phyloP scores from a whole-genome alignment of 2,888 invertebrate genomes.

The Ametastegia equiseti region DNA sequence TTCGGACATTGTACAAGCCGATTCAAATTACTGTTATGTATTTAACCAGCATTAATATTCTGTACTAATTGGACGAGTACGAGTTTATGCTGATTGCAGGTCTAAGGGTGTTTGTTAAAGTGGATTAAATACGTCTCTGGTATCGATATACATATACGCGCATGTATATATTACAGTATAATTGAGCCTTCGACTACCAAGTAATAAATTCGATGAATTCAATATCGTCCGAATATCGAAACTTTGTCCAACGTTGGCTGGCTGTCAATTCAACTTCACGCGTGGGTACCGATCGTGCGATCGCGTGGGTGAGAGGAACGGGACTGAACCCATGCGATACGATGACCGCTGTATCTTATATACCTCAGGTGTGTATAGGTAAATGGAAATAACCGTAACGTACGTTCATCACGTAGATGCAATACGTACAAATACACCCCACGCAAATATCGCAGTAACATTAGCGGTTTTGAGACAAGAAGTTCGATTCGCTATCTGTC shows the following conservation, averaged over 20 bases:
- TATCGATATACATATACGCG: no score
- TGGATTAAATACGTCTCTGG: background rate
- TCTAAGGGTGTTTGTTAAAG: background rate
- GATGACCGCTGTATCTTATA: slow-evolving; percentile 19
- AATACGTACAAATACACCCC: slow-evolving; percentile 14
- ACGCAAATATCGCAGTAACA: slow-evolving; percentile 15
- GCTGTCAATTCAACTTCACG: background rate
- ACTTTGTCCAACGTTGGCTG: background rate
- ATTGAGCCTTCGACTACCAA: background rate
- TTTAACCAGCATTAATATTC: background rate
- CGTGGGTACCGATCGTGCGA: background rate
- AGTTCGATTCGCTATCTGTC: slow-evolving; percentile 26
- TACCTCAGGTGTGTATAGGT: background rate
- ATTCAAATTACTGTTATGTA: background rate
- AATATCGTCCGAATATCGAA: background rate
- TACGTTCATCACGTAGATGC: slow-evolving; percentile 8
- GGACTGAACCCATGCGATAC: slow-evolving; percentile 6
- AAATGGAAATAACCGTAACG: background rate
- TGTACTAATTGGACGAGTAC: background rate
- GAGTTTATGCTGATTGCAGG: background rate
- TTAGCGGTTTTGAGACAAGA: slow-evolving; percentile 24
- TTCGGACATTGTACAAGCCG: background rate
- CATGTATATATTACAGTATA: background rate
- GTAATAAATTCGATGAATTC: background rate
- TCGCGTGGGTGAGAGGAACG: slow-evolving; percentile 26